Evolutionary conservation across 2,888 invertebrate species (phyloP).

Genomic region (Eledone cirrhosa): DNA sequence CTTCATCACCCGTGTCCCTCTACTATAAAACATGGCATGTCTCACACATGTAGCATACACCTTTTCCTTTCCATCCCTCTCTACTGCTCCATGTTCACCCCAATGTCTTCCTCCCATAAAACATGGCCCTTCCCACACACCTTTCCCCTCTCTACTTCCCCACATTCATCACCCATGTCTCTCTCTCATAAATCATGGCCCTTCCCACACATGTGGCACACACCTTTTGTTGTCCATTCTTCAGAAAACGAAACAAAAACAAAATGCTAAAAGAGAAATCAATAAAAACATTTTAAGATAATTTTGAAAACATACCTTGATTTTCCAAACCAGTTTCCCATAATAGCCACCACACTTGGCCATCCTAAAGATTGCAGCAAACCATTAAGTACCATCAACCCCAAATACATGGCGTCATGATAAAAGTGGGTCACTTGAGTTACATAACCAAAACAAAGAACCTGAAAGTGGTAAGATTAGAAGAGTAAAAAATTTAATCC

Average conservation of each 20-base stretch:
- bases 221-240: neutral
- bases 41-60: too few species aligned
- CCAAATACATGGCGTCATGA: conserved; percentile 65
- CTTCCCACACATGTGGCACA: too few species aligned
- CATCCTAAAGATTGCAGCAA: conserved; percentile 69
- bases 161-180: too few species aligned
- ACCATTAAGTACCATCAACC: conserved; percentile 68
- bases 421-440: conserved; percentile 67
- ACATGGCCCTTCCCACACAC: too few species aligned
- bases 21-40: too few species aligned
- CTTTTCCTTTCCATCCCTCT: too few species aligned
- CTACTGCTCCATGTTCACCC: too few species aligned
- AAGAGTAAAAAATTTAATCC: conserved; percentile 20
- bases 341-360: conserved; percentile 69
- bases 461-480: conserved; percentile 48
- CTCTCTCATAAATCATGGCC: too few species aligned
- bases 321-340: conserved; percentile 70
- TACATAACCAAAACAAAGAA: conserved; percentile 68
- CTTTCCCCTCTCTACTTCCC: neutral
- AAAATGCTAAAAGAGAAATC: too few species aligned
- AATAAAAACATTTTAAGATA: too few species aligned
- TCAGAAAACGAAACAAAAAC: neutral
- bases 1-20: too few species aligned
- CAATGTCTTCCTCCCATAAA: too few species aligned
- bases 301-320: conserved; percentile 54